These are phyloP conservation scores for Drosophila tani DNA, from an alignment of 1,140 invertebrate species.

Conservation along the genomic window DNA sequence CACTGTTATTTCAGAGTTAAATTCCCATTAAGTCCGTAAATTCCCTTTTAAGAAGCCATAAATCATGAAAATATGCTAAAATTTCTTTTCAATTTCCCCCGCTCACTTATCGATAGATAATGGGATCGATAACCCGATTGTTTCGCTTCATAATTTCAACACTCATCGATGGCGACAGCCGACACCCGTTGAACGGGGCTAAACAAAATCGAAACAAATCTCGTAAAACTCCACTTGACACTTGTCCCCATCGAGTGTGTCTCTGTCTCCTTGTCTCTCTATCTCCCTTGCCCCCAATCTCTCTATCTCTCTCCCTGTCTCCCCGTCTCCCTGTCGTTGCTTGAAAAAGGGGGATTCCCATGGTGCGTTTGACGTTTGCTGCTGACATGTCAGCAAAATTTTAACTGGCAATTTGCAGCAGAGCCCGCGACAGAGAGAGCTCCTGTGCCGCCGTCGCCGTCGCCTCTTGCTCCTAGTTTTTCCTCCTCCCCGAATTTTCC, in stretches of 20 bases:
- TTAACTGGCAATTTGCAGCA: slow-evolving; percentile 79
- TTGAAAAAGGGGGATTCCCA: slow-evolving; percentile 15
- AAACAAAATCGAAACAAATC: slow-evolving; percentile 45
- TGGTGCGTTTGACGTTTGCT: slow-evolving; percentile 63
- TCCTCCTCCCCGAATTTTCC: background rate
- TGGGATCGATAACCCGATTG: slow-evolving; percentile 24
- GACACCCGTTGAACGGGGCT: slow-evolving; percentile 7
- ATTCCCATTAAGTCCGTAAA: no score
- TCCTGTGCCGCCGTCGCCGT: slow-evolving; percentile 10
- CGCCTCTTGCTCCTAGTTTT: slow-evolving; percentile 5
- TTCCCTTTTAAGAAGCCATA: background rate
- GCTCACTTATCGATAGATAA: slow-evolving; percentile 14
- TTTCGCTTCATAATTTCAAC: slow-evolving; percentile 19
- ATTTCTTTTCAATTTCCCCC: background rate
- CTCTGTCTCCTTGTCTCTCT: background rate
- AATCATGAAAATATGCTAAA: background rate
- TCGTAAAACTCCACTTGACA: slow-evolving; percentile 53
- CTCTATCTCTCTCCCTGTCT: background rate
- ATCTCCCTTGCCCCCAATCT: no score
- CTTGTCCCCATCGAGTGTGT: slow-evolving; percentile 35
- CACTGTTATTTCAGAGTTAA: no score
- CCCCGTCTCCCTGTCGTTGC: background rate
- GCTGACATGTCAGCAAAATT: slow-evolving; percentile 77
- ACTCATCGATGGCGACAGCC: slow-evolving; percentile 28
- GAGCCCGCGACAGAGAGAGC: slow-evolving; percentile 48